Evolutionary conservation across 2,888 invertebrate species (phyloP), one percentile per base, ranked within the genome.

Genomic region (Labia minor): DNA sequence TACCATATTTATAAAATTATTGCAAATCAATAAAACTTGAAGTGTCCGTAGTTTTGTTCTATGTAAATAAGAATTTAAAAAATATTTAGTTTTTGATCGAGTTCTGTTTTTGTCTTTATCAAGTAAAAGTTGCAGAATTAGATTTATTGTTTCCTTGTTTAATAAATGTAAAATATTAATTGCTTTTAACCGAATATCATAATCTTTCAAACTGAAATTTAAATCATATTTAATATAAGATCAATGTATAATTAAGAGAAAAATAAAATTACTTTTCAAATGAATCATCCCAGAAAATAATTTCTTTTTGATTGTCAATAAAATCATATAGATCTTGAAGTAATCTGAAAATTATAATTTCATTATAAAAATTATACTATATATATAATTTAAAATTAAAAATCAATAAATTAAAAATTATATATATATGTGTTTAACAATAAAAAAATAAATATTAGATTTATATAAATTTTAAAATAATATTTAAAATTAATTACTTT

Each of bases 401-500:
- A 33, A n/a, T n/a, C n/a, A n/a, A n/a, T n/a, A n/a, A n/a, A n/a
- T n/a, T n/a, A n/a, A n/a, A n/a, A n/a, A n/a, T n/a, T n/a, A n/a
- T n/a, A n/a, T n/a, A n/a, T n/a, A n/a, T n/a, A n/a, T n/a, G n/a
- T n/a, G n/a, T n/a, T n/a, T n/a, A n/a, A n/a, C n/a, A n/a, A n/a
- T n/a, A n/a, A n/a, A n/a, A n/a, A n/a, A n/a, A n/a, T n/a, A n/a
- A n/a, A n/a, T n/a, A n/a, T n/a, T n/a, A n/a, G n/a, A n/a, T n/a
- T n/a, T n/a, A n/a, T n/a, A n/a, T n/a, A n/a, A n/a, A n/a, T n/a
- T n/a, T n/a, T n/a, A n/a, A n/a, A n/a, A n/a, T n/a, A n/a, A n/a
- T n/a, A n/a, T n/a, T n/a, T n/a, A n/a, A 49, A n/a, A 49, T n/a
- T 49, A 49, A 49, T 49, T 49, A 49, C 49, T 14, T 49, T 49